phyloP scores from a whole-genome alignment of 2,888 invertebrate genomes.

The Tineola bisselliella region DNA sequence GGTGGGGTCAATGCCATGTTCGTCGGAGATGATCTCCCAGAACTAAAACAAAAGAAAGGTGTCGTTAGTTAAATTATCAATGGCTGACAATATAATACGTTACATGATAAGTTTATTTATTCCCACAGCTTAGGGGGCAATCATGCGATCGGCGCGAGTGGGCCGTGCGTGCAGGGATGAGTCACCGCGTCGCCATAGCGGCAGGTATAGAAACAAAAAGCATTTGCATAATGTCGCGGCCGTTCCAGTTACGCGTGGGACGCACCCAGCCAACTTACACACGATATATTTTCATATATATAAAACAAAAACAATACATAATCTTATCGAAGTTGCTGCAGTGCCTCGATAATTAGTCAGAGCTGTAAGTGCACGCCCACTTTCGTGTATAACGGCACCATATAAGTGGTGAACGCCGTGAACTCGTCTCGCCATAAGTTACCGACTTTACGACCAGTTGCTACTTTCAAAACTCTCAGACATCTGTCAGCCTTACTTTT shows the following conservation, averaged over 20 bases:
- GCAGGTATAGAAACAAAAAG: not conserved
- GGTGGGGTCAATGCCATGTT: slow-evolving; percentile 70
- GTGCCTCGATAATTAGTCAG: not conserved
- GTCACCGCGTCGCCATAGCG: not conserved
- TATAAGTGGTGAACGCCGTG: slow-evolving; percentile 5
- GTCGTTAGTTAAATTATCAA: not conserved
- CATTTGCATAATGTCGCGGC: not conserved
- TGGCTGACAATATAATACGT: not conserved
- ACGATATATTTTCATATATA: not conserved
- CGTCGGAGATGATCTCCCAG: slow-evolving; percentile 74
- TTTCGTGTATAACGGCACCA: not conserved
- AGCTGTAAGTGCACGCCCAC: not conserved
- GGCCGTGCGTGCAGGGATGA: not conserved
- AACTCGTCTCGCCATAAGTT: not conserved
- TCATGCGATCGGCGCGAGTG: not conserved
- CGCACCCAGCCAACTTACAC: not conserved
- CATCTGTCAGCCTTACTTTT: not conserved
- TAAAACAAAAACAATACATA: slow-evolving; percentile 3
- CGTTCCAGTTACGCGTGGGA: not conserved
- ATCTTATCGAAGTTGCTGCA: not conserved
- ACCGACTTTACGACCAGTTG: not conserved
- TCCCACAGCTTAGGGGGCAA: not conserved
- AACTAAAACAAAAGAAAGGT: slow-evolving; percentile 34
- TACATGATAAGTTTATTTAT: too few species aligned
- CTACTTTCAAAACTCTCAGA: not conserved